Percentiles rank a stretch among this genome's conserved stretches.
These are phyloP conservation scores for Protonemura montana DNA, from an alignment of 2,888 invertebrate genomes.

Conservation along the genomic window DNA sequence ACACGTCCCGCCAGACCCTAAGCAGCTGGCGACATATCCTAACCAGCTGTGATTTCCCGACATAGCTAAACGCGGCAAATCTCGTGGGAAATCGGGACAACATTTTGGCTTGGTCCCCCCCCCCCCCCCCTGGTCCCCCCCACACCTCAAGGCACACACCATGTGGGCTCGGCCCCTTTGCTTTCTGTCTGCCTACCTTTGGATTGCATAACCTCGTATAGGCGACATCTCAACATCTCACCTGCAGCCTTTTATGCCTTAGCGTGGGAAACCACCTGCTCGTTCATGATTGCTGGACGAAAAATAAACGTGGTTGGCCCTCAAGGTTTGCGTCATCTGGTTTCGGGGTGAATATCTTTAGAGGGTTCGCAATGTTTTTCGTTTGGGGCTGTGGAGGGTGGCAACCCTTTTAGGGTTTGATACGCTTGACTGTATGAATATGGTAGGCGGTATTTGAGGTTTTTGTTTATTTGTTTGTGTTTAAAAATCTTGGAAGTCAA, in stretches of 20 bases:
- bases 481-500: neutral
- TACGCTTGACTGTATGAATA: neutral
- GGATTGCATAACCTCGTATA: neutral
- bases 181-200: neutral
- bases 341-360: neutral
- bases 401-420: neutral
- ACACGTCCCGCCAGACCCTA: neutral
- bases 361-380: neutral
- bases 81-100: neutral
- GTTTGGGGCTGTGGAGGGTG: neutral
- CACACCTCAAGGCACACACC: neutral
- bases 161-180: neutral
- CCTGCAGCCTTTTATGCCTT: neutral
- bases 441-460: neutral
- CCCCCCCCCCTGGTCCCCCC: neutral
- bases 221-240: neutral
- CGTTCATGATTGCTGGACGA: neutral
- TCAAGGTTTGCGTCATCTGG: neutral
- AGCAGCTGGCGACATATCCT: neutral
- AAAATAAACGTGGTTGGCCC: neutral
- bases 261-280: conserved; percentile 1
- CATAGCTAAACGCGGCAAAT: neutral
- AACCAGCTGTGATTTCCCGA: neutral
- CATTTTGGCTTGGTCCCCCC: neutral
- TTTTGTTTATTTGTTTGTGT: neutral